Evolutionary conservation across 2,797 vertebrate genomes (phyloP), one percentile per base, ranked within the genome.

Genomic region (Rhodeus uyekii): DNA sequence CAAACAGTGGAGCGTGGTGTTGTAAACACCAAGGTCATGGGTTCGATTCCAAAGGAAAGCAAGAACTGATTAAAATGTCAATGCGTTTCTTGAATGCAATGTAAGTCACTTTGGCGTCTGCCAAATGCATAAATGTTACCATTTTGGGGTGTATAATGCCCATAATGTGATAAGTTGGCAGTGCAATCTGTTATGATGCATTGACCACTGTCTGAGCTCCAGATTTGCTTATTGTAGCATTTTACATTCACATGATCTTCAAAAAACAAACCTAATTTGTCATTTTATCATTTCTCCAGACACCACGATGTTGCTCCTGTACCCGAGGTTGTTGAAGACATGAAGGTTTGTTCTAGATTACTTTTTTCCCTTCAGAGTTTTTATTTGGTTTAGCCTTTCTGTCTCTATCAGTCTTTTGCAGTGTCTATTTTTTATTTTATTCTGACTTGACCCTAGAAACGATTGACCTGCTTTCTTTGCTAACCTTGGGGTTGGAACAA

Each of bases 231-330:
- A 8, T 10, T 55, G 22, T 24, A 38, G 14, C 8, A 18, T 24
- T 55, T 38, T 55, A 27, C 3, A 50, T 55, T 10, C 5, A 55
- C 55, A 38, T 55, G 12, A 13, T 16, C 8, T 38, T 38, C n/a
- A 9, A 4, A 24, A 39, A 38, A 3, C 2, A 24, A 55, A 13
- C 32, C 39, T 60, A 29, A 36, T 19, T 14, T 8, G 29, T 14
- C 34, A 27, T 42, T 36, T 12, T 58, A 34, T 68, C 50, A 24
- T 50, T 27, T 85, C 90, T 8, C 0, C 84, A 95, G 95, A 87
- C 93, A 93, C 86, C 95, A 95, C 75, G 90, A 94, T 13, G 93
- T 95, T 8, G 92, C 93, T 16, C 94, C 94, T 5, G 86, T 94
- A 22, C 90, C 93, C 77, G 94, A 95, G 77, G 92, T 95, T 67